Percentiles rank a stretch among this genome's conserved stretches.
Evolutionary conservation across 92 coral and sea anemone genomes (phyloP).

Genomic region (Actinostola sp.): DNA sequence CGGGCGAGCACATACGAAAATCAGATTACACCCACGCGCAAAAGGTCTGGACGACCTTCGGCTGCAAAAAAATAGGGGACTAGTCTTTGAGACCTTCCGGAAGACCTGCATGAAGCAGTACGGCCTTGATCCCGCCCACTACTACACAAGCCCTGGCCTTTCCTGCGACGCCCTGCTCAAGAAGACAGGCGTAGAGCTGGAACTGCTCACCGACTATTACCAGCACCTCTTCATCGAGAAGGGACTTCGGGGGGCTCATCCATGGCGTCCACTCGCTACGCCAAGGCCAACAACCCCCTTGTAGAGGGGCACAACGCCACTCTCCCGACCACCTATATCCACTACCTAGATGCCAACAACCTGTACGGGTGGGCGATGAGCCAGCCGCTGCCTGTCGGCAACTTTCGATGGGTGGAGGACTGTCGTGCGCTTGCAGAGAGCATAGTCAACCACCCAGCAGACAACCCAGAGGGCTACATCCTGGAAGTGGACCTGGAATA

Average conservation of each 20-base stretch:
- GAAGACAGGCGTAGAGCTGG: not conserved
- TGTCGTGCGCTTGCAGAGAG: too few species aligned
- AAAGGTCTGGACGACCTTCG: not conserved
- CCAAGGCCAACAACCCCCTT: not conserved
- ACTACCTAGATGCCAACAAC: constrained; percentile 16
- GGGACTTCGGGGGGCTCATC: not conserved
- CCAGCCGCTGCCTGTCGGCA: too few species aligned
- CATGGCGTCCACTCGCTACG: not conserved
- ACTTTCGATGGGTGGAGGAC: too few species aligned
- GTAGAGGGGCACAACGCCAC: too few species aligned
- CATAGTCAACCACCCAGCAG: too few species aligned
- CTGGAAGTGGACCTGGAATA: too few species aligned
- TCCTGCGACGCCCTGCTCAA: too few species aligned
- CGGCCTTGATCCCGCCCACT: too few species aligned
- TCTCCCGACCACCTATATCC: too few species aligned
- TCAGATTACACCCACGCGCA: not conserved
- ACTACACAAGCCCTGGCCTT: too few species aligned
- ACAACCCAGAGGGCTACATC: too few species aligned
- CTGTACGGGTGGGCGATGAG: not conserved
- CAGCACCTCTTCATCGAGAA: not conserved
- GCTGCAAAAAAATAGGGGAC: not conserved
- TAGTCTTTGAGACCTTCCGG: constrained; percentile 16
- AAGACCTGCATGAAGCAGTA: not conserved
- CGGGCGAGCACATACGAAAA: not conserved
- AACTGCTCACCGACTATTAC: constrained; percentile 1